A percentile compares a stretch with the other conserved stretches of the same genome.
These are phyloP conservation scores for Calephelis virginiensis DNA, from an alignment of 1,140 invertebrate species.

Conservation along the genomic window DNA sequence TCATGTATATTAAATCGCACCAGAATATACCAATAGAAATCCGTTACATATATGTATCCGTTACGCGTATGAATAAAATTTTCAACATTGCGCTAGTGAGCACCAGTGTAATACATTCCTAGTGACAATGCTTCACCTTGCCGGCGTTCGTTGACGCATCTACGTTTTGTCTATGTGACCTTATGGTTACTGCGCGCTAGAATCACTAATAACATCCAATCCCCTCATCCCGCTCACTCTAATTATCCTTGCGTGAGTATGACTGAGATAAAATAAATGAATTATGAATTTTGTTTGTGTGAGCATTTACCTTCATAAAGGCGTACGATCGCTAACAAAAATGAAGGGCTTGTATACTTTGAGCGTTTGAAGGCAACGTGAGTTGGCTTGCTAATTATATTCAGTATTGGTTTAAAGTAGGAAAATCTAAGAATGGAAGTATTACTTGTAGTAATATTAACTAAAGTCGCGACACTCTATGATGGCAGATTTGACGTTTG, in stretches of 20 bases:
- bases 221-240: conserved; percentile 53
- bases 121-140: conserved; percentile 73
- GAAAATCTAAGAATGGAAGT: conserved; percentile 8
- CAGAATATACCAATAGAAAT: background rate
- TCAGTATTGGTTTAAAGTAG: conserved; percentile 6
- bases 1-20: background rate
- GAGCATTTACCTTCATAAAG: conserved; percentile 69
- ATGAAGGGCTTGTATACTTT: conserved; percentile 69
- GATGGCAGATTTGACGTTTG: background rate
- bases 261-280: conserved; percentile 52
- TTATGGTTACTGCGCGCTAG: conserved; percentile 64
- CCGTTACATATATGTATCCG: conserved; percentile 24
- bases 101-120: conserved; percentile 67
- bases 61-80: conserved; percentile 57
- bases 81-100: conserved; percentile 50
- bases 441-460: background rate
- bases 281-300: conserved; percentile 55
- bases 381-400: conserved; percentile 41
- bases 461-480: background rate
- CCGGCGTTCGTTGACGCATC: conserved; percentile 74
- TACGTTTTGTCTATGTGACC: conserved; percentile 73
- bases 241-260: conserved; percentile 30
- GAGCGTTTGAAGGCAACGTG: conserved; percentile 67
- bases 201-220: conserved; percentile 60
- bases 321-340: conserved; percentile 73